phyloP scores from a whole-genome alignment of 1,140 invertebrate genomes.

The Teleopsis dalmanni region DNA sequence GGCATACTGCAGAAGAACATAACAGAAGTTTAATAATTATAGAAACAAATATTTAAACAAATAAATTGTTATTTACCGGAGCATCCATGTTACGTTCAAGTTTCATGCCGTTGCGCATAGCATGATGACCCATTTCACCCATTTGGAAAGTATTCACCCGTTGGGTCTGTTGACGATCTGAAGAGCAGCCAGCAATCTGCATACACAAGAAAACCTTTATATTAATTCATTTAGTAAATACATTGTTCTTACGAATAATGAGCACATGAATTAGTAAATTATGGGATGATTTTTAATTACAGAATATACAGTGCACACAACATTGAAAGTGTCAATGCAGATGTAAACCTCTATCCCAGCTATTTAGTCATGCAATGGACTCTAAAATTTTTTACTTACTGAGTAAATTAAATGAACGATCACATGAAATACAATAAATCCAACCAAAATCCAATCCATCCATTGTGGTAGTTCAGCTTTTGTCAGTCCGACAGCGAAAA shows the following conservation, averaged over 20 bases:
- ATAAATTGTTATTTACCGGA: constrained; percentile 52
- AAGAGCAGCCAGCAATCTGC: constrained; percentile 64
- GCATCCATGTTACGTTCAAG: constrained; percentile 64
- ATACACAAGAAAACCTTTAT: constrained; percentile 40
- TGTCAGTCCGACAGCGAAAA: constrained; percentile 77
- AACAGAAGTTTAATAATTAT: constrained; percentile 1
- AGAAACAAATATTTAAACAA: not conserved
- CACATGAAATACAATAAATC: constrained; percentile 83
- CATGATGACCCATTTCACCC: constrained; percentile 60
- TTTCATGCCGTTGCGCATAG: constrained; percentile 52
- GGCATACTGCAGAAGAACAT: constrained; percentile 56
- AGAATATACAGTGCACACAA: not conserved
- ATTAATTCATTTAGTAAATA: constrained; percentile 21
- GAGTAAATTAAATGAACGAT: constrained; percentile 82
- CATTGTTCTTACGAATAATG: too few relatives aligned
- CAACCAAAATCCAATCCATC: constrained; percentile 79
- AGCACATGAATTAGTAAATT: too few relatives aligned
- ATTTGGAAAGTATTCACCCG: constrained; percentile 73
- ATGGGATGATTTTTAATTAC: constrained; percentile 8
- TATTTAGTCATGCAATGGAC: not conserved
- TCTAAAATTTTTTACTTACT: constrained; percentile 66
- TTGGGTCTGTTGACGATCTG: constrained; percentile 61
- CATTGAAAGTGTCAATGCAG: too few relatives aligned
- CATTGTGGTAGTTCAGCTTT: constrained; percentile 80
- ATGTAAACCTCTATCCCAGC: not conserved